Conservation (phyloP, 64 coral and sea anemone genomes). For the Montipora capricornis region DNA sequence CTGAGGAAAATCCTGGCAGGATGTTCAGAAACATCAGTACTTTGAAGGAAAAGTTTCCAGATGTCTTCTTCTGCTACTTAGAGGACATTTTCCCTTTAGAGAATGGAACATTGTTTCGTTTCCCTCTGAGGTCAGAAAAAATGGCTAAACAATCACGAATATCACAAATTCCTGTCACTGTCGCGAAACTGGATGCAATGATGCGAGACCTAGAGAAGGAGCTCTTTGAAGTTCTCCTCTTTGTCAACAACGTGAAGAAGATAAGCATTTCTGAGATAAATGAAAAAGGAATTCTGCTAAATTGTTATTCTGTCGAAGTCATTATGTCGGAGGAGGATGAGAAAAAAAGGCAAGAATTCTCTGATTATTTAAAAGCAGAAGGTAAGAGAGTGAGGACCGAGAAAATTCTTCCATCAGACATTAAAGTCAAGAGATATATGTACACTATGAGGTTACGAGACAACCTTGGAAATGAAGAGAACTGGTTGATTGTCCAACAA, state of each 20-base stretch:
- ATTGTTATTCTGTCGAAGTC: constrained; percentile 24
- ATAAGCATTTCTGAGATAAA: constrained; percentile 50
- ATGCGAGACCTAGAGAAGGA: constrained; percentile 36
- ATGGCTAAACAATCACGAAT: constrained; percentile 49
- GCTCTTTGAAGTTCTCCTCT: constrained; percentile 63
- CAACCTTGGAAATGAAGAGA: constrained; percentile 26
- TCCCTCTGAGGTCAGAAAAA: constrained; percentile 41
- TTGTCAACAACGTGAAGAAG: constrained; percentile 63
- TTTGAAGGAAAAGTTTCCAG: constrained; percentile 58
- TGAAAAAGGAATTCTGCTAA: not conserved
- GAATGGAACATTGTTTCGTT: constrained; percentile 63
- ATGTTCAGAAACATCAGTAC: too few relatives aligned
- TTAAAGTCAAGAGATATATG: not conserved
- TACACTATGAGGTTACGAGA: constrained; percentile 68
- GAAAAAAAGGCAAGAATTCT: constrained; percentile 35
- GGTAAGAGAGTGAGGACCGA: constrained; percentile 1
- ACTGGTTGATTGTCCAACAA: constrained; percentile 78
- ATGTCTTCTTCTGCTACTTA: constrained; percentile 70
- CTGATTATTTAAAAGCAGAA: constrained; percentile 13
- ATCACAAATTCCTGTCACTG: not conserved
- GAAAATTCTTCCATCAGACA: not conserved
- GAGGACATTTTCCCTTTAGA: constrained; percentile 23
- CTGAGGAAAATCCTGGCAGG: too few relatives aligned
- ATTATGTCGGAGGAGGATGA: constrained; percentile 47
- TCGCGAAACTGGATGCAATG: not conserved